Evolutionary conservation across 2,797 vertebrate species (phyloP).

Genomic region (Chrysocyon brachyurus): DNA sequence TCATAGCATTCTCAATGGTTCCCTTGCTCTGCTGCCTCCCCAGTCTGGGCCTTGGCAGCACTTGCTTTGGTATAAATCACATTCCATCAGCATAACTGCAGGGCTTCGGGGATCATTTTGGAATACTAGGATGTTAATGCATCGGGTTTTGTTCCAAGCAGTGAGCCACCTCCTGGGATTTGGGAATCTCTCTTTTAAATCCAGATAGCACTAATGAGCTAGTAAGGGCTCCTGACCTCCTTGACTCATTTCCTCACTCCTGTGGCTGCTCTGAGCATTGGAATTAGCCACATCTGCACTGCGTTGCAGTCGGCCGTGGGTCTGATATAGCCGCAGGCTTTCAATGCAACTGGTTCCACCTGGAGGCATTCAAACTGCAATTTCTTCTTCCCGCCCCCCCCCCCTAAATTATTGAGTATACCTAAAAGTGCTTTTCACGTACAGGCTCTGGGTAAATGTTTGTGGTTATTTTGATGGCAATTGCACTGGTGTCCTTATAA

Average conservation of each 20-base stretch:
- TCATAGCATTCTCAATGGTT: neutral
- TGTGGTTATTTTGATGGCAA: slow-evolving; percentile 41
- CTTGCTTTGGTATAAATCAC: slow-evolving; percentile 57
- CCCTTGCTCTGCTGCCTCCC: slow-evolving; percentile 47
- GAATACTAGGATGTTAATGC: slow-evolving; percentile 75
- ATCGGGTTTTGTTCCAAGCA: slow-evolving; percentile 76
- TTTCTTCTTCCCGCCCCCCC: neutral
- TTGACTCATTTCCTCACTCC: neutral
- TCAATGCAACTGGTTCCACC: neutral
- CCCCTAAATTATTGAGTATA: slow-evolving; percentile 16
- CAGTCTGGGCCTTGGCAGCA: slow-evolving; percentile 40
- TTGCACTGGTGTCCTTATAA: neutral
- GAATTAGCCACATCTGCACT: neutral
- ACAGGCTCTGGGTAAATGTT: neutral
- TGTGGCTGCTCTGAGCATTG: neutral
- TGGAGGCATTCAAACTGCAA: neutral
- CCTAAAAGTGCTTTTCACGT: neutral
- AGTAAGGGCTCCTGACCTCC: slow-evolving; percentile 53
- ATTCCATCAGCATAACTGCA: slow-evolving; percentile 59
- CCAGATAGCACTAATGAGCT: slow-evolving; percentile 74
- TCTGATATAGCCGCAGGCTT: neutral
- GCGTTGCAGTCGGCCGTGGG: neutral
- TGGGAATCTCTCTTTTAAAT: slow-evolving; percentile 79
- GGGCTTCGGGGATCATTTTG: slow-evolving; percentile 78
- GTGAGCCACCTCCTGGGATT: slow-evolving; percentile 71